Conservation (phyloP, 1,140 invertebrate species). For the Melanaphis sacchari region DNA sequence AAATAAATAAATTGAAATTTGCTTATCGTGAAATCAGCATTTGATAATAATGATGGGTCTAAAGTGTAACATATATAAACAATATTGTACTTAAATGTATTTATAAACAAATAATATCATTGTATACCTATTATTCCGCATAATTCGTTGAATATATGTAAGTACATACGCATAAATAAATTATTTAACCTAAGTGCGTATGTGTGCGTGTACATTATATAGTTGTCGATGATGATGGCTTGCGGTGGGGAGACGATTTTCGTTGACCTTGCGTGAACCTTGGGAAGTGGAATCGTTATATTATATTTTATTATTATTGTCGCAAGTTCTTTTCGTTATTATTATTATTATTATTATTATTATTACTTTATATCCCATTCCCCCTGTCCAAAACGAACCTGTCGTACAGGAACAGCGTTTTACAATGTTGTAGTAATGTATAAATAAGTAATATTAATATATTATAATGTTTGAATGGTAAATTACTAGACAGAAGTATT, state of each 20-base stretch:
- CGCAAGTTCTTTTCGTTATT: constrained; percentile 14
- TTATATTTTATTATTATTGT: constrained; percentile 19
- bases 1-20: background rate
- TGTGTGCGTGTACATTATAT: background rate
- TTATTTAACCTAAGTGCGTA: background rate
- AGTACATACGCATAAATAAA: background rate
- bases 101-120: background rate
- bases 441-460: background rate
- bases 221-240: background rate
- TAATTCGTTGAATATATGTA: background rate
- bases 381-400: constrained; percentile 11
- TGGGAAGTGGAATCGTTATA: constrained; percentile 13
- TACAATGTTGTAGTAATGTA: background rate
- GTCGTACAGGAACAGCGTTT: background rate
- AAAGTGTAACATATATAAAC: background rate
- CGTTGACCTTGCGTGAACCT: constrained; percentile 29
- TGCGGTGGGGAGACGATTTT: constrained; percentile 35
- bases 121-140: background rate
- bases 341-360: constrained; percentile 13
- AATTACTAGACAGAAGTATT: background rate
- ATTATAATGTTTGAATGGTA: background rate
- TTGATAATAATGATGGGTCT: background rate
- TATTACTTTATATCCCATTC: background rate
- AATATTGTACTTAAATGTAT: background rate
- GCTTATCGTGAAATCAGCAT: background rate